Evolutionary conservation across 2,888 invertebrate species (phyloP), one percentile per base, ranked within the genome.

Genomic region (Phengaris arion): DNA sequence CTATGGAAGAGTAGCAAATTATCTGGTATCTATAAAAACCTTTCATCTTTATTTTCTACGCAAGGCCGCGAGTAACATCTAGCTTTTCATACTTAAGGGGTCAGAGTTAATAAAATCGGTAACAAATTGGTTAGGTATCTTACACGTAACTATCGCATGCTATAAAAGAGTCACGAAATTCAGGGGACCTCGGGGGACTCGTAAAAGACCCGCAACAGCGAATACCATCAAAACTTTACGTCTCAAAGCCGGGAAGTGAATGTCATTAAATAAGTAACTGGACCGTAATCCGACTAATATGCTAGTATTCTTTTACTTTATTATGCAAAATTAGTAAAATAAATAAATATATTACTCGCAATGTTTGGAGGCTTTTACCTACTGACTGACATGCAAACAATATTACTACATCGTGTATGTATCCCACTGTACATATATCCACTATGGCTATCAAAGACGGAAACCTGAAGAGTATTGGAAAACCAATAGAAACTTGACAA

Each of bases 181-280:
- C 52, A 13, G 51, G 12, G 69, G 22, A 12, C 70, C 70, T 2
- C 70, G 12, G 15, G 70, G 70, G 70, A 22, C 12, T 10, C 48
- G 22, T 70, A 70, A 70, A 70, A 15, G 15, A 52, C 15, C 70
- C 70, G 52, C 52, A 70, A 70, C 13, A 52, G 70, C 48, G 51
- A 6, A 51, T 70, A 52, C 70, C 70, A 70, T 70, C 70, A 70
- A 70, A 70, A 48, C 52, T 70, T 70, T 70, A 70, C 70, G 70
- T 70, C 52, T 51, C 48, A 8, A 69, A 69, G 69, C 69, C 48
- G 48, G 70, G 10, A 70, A 70, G 70, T 70, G 70, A 70, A 70
- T 51, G 51, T 70, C 70, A 70, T 70, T 70, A 70, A 70, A 70
- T 70, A 70, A 51, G 51, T 70, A 70, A 51, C 22, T 51, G 70